These are phyloP conservation scores for Rhinogobius similis DNA, from an alignment of 2,113 vertebrate genomes.

Conservation along the genomic window DNA sequence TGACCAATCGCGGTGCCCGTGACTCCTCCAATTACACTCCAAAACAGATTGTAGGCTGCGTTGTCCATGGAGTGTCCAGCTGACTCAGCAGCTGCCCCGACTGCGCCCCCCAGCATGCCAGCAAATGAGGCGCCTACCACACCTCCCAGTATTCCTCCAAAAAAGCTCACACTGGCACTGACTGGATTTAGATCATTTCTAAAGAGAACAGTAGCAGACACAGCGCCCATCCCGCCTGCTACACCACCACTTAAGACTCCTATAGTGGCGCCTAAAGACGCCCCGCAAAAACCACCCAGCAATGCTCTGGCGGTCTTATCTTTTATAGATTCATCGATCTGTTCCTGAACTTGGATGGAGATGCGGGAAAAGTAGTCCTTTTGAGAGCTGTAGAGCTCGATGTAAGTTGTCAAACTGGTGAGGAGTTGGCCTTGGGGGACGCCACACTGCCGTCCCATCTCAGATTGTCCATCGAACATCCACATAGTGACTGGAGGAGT, in stretches of 20 bases:
- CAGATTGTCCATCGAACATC: not conserved
- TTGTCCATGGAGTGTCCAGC: fast-evolving
- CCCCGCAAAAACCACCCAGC: not conserved
- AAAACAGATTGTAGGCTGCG: fast-evolving
- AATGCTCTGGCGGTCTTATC: fast-evolving
- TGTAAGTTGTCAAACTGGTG: not conserved
- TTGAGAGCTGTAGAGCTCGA: not conserved
- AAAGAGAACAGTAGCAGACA: fast-evolving
- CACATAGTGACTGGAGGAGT: not conserved
- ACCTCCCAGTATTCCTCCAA: conserved; percentile 3
- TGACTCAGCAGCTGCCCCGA: fast-evolving
- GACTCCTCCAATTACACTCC: not conserved
- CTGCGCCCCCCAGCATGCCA: not conserved
- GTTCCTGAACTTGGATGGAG: not conserved
- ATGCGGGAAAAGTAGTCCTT: not conserved
- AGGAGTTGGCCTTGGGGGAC: not conserved
- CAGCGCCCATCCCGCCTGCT: not conserved
- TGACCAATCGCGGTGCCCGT: conserved; percentile 5
- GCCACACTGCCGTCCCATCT: not conserved
- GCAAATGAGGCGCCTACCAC: not conserved
- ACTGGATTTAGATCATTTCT: not conserved
- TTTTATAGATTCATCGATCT: fast-evolving
- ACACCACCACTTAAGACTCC: conserved; percentile 1
- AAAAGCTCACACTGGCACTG: not conserved
- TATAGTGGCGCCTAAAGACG: not conserved